Evolutionary conservation across 2,113 vertebrate genomes (phyloP).

Genomic region (Oenanthe oenanthe): DNA sequence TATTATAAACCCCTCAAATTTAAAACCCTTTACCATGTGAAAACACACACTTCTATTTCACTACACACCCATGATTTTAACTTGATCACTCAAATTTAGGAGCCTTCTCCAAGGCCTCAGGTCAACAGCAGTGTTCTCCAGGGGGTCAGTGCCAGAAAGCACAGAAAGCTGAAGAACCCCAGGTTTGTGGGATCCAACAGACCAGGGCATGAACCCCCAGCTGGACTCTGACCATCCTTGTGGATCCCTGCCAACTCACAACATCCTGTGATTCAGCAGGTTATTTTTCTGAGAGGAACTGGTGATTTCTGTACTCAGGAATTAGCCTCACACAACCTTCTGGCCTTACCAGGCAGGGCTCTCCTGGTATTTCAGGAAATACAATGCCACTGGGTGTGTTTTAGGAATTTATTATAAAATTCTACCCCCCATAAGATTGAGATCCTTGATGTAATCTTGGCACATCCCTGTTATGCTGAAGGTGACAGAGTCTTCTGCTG

Average conservation of each 20-base stretch:
- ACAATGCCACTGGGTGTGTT: not conserved
- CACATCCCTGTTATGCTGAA: rapidly evolving
- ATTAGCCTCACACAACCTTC: not conserved
- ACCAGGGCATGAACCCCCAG: no score
- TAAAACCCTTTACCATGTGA: no score
- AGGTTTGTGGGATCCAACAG: no score
- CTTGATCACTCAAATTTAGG: no score
- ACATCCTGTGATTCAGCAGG: not conserved
- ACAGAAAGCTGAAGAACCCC: no score
- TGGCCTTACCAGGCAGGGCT: not conserved
- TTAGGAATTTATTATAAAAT: not conserved
- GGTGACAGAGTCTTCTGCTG: not conserved
- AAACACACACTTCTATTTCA: no score
- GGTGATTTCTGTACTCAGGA: not conserved
- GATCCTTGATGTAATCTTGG: not conserved
- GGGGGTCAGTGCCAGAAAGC: no score
- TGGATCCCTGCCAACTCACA: not conserved
- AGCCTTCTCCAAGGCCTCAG: no score
- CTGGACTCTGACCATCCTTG: not conserved
- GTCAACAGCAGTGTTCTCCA: no score
- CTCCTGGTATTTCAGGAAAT: rapidly evolving
- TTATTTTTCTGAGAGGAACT: rapidly evolving
- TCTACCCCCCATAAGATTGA: not conserved
- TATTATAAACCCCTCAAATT: no score
- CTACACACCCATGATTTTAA: no score